phyloP scores from a whole-genome alignment of 2,888 invertebrate genomes.

The Enoplolaimus lenunculus region DNA sequence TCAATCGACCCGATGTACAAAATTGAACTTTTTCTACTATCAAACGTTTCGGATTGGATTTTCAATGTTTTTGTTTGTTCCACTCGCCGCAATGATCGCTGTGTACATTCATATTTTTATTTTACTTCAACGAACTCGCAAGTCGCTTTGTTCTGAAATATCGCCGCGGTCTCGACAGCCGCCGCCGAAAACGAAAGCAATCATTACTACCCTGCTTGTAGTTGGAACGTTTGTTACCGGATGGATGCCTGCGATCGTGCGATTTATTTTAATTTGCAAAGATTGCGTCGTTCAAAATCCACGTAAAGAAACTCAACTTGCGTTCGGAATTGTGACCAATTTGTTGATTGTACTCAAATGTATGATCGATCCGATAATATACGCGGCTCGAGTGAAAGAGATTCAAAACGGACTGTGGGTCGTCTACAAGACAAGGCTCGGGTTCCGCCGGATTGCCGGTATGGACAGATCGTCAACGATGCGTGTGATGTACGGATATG shows the following conservation, averaged over 20 bases:
- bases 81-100: slow-evolving; percentile 49
- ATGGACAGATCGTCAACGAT: neutral
- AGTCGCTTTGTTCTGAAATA: neutral
- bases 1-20: neutral
- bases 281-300: slow-evolving; percentile 42
- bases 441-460: neutral
- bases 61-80: slow-evolving; percentile 34
- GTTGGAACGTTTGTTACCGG: slow-evolving; percentile 50
- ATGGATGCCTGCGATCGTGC: slow-evolving; percentile 51
- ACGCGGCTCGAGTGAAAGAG: slow-evolving; percentile 54
- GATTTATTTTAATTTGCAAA: slow-evolving; percentile 49
- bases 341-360: slow-evolving; percentile 46
- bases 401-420: slow-evolving; percentile 44
- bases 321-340: neutral
- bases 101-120: slow-evolving; percentile 52
- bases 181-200: slow-evolving; percentile 45
- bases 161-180: neutral
- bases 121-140: slow-evolving; percentile 43
- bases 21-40: neutral
- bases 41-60: neutral
- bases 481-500: too few relatives aligned
- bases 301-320: neutral
- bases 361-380: slow-evolving; percentile 54
- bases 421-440: slow-evolving; percentile 21
- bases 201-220: slow-evolving; percentile 52